phyloP scores from a whole-genome alignment of 64 coral and sea anemone species.

The Actinia equina region DNA sequence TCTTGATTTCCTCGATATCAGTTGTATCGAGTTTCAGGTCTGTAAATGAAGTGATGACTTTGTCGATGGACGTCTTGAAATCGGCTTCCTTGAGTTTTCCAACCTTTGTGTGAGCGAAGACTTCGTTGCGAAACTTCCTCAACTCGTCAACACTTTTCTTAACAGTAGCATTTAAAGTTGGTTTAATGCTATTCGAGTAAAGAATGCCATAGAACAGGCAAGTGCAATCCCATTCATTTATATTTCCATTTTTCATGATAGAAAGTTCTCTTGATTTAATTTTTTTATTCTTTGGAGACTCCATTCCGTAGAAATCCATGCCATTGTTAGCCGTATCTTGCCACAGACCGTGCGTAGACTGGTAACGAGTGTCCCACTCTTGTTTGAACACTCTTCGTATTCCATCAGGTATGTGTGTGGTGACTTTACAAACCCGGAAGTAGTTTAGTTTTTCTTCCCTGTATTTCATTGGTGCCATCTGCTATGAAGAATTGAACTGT shows the following conservation, averaged over 20 bases:
- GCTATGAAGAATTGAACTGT: background rate
- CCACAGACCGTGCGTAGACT: conserved; percentile 33
- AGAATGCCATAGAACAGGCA: conserved; percentile 48
- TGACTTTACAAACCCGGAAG: conserved; percentile 48
- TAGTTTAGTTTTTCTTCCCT: conserved; percentile 35
- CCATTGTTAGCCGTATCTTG: conserved; percentile 30
- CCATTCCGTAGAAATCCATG: conserved; percentile 30
- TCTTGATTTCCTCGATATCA: conserved; percentile 35
- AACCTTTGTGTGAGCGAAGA: conserved; percentile 33
- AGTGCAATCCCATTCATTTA: conserved; percentile 49
- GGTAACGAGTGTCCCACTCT: conserved; percentile 32
- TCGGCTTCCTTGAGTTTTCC: conserved; percentile 21
- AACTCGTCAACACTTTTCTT: conserved; percentile 23
- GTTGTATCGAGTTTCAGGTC: conserved; percentile 13
- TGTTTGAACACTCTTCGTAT: conserved; percentile 38
- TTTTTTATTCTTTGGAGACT: conserved; percentile 28
- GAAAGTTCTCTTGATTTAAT: conserved; percentile 27
- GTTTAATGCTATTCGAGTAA: conserved; percentile 23
- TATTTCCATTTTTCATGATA: conserved; percentile 40
- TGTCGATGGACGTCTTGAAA: conserved; percentile 11
- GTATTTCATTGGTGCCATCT: background rate
- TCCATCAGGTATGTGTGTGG: conserved; percentile 22
- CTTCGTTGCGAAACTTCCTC: conserved; percentile 37
- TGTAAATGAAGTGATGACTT: conserved; percentile 20
- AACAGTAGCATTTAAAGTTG: background rate